Percentiles rank a stretch among this genome's conserved stretches.
Conservation (phyloP, 2,797 vertebrate genomes). For the Bucorvus abyssinicus region DNA sequence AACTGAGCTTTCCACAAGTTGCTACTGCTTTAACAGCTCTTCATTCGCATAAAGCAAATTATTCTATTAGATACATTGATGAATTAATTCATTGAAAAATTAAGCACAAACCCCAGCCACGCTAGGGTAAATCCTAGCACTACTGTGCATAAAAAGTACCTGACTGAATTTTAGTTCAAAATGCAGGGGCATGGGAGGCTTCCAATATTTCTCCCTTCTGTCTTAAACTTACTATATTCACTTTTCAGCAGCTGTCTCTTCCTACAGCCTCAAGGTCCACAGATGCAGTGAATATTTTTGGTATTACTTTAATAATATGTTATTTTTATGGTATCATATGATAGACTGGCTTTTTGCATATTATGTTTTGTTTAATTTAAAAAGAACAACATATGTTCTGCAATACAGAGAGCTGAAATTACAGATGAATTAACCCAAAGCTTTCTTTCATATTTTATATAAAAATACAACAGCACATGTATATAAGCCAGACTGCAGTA, state of each 20-base stretch:
- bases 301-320: neutral
- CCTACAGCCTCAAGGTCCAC: neutral
- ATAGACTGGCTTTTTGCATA: neutral
- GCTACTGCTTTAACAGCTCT: neutral
- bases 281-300: neutral
- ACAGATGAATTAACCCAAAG: constrained; percentile 66
- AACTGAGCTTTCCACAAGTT: neutral
- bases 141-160: neutral
- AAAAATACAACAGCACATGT: constrained; percentile 61
- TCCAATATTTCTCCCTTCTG: neutral
- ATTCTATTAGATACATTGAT: neutral
- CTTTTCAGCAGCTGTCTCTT: neutral
- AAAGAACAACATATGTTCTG: constrained; percentile 51
- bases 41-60: constrained; percentile 7
- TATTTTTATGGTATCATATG: neutral
- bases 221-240: neutral
- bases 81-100: neutral
- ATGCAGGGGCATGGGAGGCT: neutral
- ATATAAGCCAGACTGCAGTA: constrained; percentile 62
- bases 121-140: no score
- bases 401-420: constrained; percentile 9
- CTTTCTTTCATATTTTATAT: constrained; percentile 60
- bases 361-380: constrained; percentile 38
- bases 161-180: neutral
- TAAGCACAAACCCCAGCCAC: neutral